A percentile compares a stretch with the other conserved stretches of the same genome.
These are phyloP conservation scores for Trematocara variabile DNA, from an alignment of 2,113 vertebrate species.

Conservation along the genomic window DNA sequence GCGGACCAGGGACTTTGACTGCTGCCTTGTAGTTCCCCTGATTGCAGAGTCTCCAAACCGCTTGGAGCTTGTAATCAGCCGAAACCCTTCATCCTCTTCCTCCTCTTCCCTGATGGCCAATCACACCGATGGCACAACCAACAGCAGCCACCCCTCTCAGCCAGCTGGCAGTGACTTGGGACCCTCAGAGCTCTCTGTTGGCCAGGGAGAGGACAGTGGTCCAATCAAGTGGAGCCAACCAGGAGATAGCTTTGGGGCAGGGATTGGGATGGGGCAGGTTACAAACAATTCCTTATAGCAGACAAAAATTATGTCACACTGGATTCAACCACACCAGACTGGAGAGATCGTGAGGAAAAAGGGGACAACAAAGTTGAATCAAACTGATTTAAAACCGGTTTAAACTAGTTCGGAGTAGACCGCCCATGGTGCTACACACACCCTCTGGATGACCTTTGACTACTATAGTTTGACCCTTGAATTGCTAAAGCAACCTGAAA, in stretches of 20 bases:
- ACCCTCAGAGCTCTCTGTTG: constrained; percentile 22
- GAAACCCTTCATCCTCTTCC: constrained; percentile 82
- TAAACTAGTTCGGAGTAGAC: constrained; percentile 27
- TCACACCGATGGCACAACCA: constrained; percentile 42
- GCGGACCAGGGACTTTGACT: constrained; percentile 97
- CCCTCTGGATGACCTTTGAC: constrained; percentile 56
- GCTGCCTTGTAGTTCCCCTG: constrained; percentile 94
- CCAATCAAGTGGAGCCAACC: constrained; percentile 76
- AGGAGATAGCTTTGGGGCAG: constrained; percentile 63
- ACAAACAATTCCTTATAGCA: constrained; percentile 91
- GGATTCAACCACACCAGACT: constrained; percentile 16
- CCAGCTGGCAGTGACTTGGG: constrained; percentile 30
- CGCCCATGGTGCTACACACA: constrained; percentile 89
- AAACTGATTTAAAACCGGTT: constrained; percentile 20
- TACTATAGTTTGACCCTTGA: constrained; percentile 37
- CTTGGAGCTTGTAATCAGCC: constrained; percentile 93
- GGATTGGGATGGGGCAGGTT: constrained; percentile 66
- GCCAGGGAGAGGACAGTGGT: constrained; percentile 50
- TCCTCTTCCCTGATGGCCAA: constrained; percentile 61
- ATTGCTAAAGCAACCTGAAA: constrained; percentile 56
- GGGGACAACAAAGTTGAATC: neutral
- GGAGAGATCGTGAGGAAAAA: neutral
- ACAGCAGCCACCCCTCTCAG: constrained; percentile 45
- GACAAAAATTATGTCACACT: constrained; percentile 16
- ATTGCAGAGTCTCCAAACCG: constrained; percentile 96